Conservation (phyloP, 2,113 vertebrate species). For the Microcebus tavaratra region DNA sequence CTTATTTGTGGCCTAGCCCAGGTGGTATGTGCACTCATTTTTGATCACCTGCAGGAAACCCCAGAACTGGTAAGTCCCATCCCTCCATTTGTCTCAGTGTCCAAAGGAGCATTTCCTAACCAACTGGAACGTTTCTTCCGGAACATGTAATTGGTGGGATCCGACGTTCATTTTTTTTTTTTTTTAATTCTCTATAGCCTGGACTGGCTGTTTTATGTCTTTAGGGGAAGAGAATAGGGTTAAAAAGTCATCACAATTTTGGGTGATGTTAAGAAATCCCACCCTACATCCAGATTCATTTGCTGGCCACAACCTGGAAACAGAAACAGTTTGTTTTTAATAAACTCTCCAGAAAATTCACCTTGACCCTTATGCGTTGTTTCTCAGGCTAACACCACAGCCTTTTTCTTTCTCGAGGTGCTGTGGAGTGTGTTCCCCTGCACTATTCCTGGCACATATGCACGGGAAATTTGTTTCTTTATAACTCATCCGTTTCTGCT, state of each 20-base stretch:
- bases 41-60: not conserved
- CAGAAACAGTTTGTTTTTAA: not conserved
- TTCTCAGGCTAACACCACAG: not conserved
- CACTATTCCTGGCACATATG: too few species aligned
- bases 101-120: not conserved
- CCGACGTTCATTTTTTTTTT: conserved; percentile 61
- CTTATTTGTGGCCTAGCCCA: not conserved
- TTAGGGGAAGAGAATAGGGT: conserved; percentile 46
- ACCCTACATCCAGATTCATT: not conserved
- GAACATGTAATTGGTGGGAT: not conserved
- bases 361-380: not conserved
- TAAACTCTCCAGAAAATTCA: not conserved
- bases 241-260: conserved; percentile 56
- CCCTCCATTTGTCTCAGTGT: not conserved
- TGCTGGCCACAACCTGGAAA: not conserved
- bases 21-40: not conserved
- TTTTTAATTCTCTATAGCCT: conserved; percentile 46
- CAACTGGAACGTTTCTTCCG: not conserved
- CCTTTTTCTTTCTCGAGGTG: not conserved
- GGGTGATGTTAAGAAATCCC: conserved; percentile 4
- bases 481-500: not conserved
- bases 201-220: conserved; percentile 38
- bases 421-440: not conserved
- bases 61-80: not conserved
- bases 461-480: not conserved